Evolutionary conservation across 2,888 invertebrate species (phyloP), one percentile per base, ranked within the genome.

Genomic region (Rhimphoctona megacephalus): DNA sequence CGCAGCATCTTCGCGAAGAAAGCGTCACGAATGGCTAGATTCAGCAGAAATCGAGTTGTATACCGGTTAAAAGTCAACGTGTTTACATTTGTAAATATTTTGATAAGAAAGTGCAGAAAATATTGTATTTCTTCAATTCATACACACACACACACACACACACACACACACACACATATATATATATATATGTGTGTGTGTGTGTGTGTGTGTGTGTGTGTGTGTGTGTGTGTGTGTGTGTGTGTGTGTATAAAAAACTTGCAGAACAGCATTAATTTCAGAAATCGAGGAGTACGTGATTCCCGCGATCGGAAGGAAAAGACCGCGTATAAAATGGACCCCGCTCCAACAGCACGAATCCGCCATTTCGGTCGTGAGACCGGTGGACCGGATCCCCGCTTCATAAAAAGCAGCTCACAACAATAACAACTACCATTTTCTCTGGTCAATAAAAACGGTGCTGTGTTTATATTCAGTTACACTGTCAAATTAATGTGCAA

Each of bases 291-390:
- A 61, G 61, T 76, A 67, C 54, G 57, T 43, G 25, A 61, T 64
- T 81, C 30, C 30, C 9, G n/a, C 30, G 30, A 17, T 61, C 66
- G 19, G 25, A 67, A 54, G 69, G 76, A 81, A 73, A 57, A 80
- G 66, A 25, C 66, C 70, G 73, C 77, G 78, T 80, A 64, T 67
- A 83, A 73, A 88, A 89, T 85, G 88, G 85, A 87, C 80, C 81
- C 83, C 69, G 67, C 5, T 61, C 76, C 70, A 77, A 69, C 64
- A 69, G 79, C 80, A 5, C 33, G 57, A 22, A 81, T 84, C 88
- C 79, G 88, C 88, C 88, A 86, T 88, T 83, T 83, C 85, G 78
- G 87, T 87, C 36, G 83, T 74, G 46, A 67, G 80, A 19, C 76
- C 85, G 72, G 76, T 88, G 86, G 83, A 87, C 89, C 89, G 80